Evolutionary conservation across 2,888 invertebrate species (phyloP).

Genomic region (Boloria selene): DNA sequence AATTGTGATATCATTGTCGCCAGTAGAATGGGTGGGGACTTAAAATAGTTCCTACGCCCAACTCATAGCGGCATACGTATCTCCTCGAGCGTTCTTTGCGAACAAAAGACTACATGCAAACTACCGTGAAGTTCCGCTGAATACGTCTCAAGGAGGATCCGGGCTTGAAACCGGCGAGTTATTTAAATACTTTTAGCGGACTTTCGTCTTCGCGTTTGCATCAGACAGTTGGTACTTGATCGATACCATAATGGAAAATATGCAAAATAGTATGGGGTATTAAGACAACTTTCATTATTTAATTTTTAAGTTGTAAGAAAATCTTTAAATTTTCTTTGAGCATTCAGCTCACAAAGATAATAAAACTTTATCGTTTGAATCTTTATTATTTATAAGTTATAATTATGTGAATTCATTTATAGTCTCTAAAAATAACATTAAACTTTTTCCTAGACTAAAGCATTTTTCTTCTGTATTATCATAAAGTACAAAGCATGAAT

Average conservation of each 20-base stretch:
- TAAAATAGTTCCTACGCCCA: slow-evolving; percentile 47
- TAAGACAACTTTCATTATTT: no score
- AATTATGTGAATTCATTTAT: no score
- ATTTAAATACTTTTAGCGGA: slow-evolving; percentile 24
- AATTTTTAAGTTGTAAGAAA: no score
- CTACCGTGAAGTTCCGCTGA: slow-evolving; percentile 47
- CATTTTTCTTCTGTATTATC: no score
- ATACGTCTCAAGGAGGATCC: slow-evolving; percentile 46
- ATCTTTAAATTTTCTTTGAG: no score
- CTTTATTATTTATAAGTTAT: no score
- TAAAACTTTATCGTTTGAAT: no score
- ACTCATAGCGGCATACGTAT: slow-evolving; percentile 48
- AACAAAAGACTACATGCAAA: slow-evolving; percentile 63
- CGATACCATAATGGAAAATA: background rate
- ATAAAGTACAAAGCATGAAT: no score
- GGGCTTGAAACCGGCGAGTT: slow-evolving; percentile 49
- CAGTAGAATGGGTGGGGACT: slow-evolving; percentile 31
- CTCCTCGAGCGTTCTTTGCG: slow-evolving; percentile 53
- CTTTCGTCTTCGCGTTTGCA: background rate
- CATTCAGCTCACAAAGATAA: no score
- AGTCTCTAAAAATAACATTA: no score
- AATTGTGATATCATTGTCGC: slow-evolving; percentile 39
- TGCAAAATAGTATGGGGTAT: background rate
- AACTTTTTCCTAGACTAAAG: no score
- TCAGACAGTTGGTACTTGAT: background rate